Evolutionary conservation across 1,140 invertebrate species (phyloP).

Genomic region (Solen grandis): DNA sequence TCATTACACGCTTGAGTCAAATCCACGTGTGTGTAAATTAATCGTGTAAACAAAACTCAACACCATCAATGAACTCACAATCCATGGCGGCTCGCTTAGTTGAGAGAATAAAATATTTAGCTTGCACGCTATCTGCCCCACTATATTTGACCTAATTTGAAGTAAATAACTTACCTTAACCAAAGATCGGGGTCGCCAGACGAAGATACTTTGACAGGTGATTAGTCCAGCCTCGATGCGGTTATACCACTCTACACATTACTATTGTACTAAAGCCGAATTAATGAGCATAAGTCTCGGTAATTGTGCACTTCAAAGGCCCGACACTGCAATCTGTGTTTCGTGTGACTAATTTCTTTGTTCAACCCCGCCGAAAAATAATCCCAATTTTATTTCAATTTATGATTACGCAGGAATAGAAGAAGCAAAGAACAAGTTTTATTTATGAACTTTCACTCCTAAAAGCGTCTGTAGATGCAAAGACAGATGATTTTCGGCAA

Average conservation of each 20-base stretch:
- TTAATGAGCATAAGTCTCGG: constrained; percentile 56
- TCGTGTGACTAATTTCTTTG: constrained; percentile 51
- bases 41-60: constrained; percentile 13
- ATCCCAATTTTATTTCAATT: too few species aligned
- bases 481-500: too few species aligned
- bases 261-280: constrained; percentile 54
- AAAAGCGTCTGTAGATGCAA: too few species aligned
- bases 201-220: constrained; percentile 24
- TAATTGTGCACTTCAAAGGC: constrained; percentile 46
- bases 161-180: constrained; percentile 48
- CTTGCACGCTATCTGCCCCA: background rate
- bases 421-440: too few species aligned
- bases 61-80: background rate
- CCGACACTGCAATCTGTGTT: constrained; percentile 41
- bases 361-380: constrained; percentile 8
- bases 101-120: background rate
- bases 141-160: background rate
- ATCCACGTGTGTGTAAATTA: constrained; percentile 7
- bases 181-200: constrained; percentile 17
- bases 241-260: constrained; percentile 46
- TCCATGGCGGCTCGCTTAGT: constrained; percentile 6
- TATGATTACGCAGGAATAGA: too few species aligned
- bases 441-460: too few species aligned
- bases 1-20: too few species aligned
- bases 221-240: constrained; percentile 34